phyloP scores from a whole-genome alignment of 2,797 vertebrate species.

The Sebastes cheni region DNA sequence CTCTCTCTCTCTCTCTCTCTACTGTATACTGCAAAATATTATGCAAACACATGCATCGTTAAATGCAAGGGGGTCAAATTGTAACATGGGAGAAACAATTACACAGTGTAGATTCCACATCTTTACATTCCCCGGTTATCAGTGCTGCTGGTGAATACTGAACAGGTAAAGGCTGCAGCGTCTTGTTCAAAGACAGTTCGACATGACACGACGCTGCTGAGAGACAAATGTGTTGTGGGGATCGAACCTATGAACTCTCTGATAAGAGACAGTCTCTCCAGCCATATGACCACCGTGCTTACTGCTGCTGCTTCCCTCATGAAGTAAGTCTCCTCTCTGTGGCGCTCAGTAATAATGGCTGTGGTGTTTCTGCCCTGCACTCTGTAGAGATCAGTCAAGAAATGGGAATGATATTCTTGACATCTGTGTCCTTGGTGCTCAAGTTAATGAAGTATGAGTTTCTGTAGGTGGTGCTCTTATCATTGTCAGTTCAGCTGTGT shows the following conservation, averaged over 20 bases:
- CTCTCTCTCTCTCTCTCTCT: no score
- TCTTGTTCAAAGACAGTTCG: neutral
- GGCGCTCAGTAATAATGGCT: neutral
- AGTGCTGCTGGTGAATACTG: neutral
- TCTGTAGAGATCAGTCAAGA: neutral
- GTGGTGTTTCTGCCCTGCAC: neutral
- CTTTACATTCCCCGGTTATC: neutral
- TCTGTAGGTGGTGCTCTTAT: constrained; percentile 5
- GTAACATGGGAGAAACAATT: neutral
- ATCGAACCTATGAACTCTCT: neutral
- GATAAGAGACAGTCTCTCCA: neutral
- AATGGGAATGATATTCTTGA: neutral
- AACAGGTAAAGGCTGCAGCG: neutral
- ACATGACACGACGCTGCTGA: neutral
- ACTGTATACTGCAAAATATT: constrained; percentile 2
- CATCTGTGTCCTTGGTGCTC: neutral
- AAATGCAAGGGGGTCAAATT: constrained; percentile 22
- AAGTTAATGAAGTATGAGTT: neutral
- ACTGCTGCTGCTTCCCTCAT: neutral
- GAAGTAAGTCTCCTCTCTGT: neutral
- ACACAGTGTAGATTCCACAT: constrained; percentile 4
- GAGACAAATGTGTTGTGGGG: neutral
- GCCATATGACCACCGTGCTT: neutral
- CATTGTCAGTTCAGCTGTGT: neutral
- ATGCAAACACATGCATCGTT: constrained; percentile 26